Evolutionary conservation across 1,140 invertebrate genomes (phyloP).

Genomic region (Goniozus legneri): DNA sequence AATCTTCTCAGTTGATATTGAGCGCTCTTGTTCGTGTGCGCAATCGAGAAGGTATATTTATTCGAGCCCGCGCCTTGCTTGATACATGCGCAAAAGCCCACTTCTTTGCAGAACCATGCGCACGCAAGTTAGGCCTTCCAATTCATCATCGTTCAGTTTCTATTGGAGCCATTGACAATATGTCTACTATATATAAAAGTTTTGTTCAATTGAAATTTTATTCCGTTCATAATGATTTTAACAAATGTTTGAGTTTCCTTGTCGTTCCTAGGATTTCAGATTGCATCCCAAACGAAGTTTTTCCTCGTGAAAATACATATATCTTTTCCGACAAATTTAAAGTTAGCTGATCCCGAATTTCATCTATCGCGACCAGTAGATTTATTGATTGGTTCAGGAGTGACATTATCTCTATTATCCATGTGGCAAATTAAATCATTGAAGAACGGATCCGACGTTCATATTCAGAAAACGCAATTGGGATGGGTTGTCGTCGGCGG

Average conservation of each 20-base stretch:
- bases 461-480: neutral
- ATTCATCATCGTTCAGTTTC: conserved; percentile 4
- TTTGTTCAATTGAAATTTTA: neutral
- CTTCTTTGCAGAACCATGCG: neutral
- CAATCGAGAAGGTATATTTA: neutral
- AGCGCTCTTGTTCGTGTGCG: neutral
- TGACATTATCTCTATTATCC: neutral
- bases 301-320: neutral
- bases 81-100: neutral
- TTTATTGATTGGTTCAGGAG: conserved; percentile 10
- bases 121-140: neutral
- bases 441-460: neutral
- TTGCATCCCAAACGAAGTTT: neutral
- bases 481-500: neutral
- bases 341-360: conserved; percentile 15
- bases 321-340: conserved; percentile 11
- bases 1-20: neutral
- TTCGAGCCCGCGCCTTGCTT: neutral
- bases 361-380: conserved; percentile 14
- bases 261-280: conserved; percentile 8
- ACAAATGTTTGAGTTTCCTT: conserved; percentile 8
- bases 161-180: neutral
- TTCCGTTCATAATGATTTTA: neutral
- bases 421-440: neutral
- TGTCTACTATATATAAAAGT: conserved; percentile 2